Conservation (phyloP, 2,888 invertebrate species). For the Stenodema calcarata region DNA sequence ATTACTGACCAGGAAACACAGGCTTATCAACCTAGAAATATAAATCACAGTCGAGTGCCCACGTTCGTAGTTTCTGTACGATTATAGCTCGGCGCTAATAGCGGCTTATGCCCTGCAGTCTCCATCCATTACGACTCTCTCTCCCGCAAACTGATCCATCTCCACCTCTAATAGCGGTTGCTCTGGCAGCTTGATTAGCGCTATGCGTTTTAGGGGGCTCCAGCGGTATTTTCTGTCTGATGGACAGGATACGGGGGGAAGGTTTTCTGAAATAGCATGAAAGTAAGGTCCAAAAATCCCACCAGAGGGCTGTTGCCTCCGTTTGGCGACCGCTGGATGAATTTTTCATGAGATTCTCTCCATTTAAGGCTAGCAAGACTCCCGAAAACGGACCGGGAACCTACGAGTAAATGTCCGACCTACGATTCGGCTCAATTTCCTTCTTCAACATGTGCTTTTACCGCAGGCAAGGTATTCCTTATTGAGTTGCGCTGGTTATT, state of each 20-base stretch:
- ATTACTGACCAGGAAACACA: background rate
- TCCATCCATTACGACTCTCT: background rate
- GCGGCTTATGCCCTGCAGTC: background rate
- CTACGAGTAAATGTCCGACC: background rate
- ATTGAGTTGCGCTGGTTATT: no score
- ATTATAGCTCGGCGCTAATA: background rate
- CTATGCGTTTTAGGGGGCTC: background rate
- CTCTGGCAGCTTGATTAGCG: background rate
- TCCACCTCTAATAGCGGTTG: background rate
- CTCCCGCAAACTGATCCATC: background rate
- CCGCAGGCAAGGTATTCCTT: no score
- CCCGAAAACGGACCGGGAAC: background rate
- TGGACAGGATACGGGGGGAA: background rate
- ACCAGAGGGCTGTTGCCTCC: background rate
- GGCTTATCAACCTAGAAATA: background rate
- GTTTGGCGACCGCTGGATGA: background rate
- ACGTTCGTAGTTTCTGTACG: background rate
- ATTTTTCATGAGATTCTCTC: background rate
- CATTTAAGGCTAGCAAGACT: no score
- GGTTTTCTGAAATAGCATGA: background rate
- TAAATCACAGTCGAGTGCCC: background rate
- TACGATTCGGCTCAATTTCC: background rate
- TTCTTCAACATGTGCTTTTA: background rate
- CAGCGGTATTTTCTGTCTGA: background rate
- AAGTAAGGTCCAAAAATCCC: background rate